A percentile compares a stretch with the other conserved stretches of the same genome.
phyloP scores from a whole-genome alignment of 2,113 vertebrate genomes.

The Carettochelys insculpta region DNA sequence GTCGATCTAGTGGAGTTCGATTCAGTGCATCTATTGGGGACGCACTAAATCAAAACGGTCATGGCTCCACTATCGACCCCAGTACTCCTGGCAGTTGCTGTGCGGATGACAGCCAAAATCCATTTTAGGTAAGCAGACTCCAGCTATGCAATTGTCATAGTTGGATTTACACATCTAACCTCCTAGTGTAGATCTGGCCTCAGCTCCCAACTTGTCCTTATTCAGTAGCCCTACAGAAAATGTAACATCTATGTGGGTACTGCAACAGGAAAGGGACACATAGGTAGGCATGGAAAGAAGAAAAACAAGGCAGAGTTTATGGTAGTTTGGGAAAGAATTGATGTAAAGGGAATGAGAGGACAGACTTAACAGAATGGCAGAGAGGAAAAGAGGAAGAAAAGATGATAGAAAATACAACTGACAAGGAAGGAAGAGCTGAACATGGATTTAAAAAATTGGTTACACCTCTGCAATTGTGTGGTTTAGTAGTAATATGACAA shows the following conservation, averaged over 20 bases:
- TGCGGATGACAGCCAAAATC: too few species aligned
- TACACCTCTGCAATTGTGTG: neutral
- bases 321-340: neutral
- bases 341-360: neutral
- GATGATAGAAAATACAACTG: neutral
- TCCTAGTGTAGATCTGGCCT: too few species aligned
- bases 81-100: too few species aligned
- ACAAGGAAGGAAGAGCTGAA: neutral
- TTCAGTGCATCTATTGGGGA: too few species aligned
- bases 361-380: neutral
- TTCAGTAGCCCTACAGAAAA: neutral
- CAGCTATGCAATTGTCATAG: too few species aligned
- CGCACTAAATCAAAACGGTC: too few species aligned
- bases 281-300: neutral
- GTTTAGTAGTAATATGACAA: too few species aligned
- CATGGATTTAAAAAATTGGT: neutral
- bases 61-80: too few species aligned
- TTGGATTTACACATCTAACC: too few species aligned
- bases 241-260: neutral
- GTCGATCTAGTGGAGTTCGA: too few species aligned
- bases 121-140: too few species aligned
- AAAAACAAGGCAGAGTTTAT: neutral
- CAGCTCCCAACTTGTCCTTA: neutral
- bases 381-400: neutral
- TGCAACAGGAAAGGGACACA: neutral